phyloP scores from a whole-genome alignment of 1,140 invertebrate species.

The Lysiphlebus fabarum region DNA sequence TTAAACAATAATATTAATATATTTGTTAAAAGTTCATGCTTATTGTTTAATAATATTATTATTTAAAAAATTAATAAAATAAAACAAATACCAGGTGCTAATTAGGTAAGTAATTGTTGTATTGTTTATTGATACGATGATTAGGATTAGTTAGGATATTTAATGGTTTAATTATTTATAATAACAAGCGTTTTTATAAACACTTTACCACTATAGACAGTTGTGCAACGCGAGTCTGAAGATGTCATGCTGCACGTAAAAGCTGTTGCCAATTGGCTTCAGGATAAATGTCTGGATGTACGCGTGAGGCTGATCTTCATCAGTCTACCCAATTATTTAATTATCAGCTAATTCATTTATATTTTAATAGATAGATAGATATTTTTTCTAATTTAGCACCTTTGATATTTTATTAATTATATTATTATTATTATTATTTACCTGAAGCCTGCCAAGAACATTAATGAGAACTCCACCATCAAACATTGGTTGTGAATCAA shows the following conservation, averaged over 20 bases:
- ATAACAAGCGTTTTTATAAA: too few species aligned
- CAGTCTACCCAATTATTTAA: conserved; percentile 67
- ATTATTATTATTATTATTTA: conserved; percentile 50
- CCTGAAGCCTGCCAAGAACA: conserved; percentile 90
- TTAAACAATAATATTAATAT: conserved; percentile 7
- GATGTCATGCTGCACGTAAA: conserved; percentile 88
- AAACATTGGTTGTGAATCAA: conserved; percentile 93
- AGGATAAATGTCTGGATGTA: conserved; percentile 90
- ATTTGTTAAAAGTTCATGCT: neutral
- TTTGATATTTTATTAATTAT: neutral
- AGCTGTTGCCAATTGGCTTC: conserved; percentile 79
- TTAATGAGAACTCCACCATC: conserved; percentile 92
- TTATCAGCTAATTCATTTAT: conserved; percentile 7
- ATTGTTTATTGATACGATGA: too few species aligned
- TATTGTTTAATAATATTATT: neutral
- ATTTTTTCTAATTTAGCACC: neutral
- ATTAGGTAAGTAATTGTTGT: too few species aligned
- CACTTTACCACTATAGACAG: conserved; percentile 52
- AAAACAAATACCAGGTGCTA: too few species aligned
- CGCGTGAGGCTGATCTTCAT: conserved; percentile 87
- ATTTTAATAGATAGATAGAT: neutral
- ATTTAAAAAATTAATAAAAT: neutral
- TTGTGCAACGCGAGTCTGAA: conserved; percentile 85
- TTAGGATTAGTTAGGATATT: too few species aligned
- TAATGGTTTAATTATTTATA: too few species aligned